Evolutionary conservation across 2,888 invertebrate species (phyloP), one percentile per base, ranked within the genome.

Genomic region (Drosophila monieri): DNA sequence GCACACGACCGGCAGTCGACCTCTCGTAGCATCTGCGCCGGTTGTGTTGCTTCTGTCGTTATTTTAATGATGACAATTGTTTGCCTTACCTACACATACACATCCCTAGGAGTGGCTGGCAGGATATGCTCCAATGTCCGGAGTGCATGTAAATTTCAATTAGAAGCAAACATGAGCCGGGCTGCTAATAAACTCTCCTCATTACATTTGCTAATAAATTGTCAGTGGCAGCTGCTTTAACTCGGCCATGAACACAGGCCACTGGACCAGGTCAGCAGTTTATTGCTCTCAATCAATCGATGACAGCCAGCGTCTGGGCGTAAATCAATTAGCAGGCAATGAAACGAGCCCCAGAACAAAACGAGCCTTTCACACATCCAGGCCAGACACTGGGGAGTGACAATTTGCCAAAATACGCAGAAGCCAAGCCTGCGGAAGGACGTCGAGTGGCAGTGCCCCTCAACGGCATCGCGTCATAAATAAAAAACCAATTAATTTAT

Each of bases 1-100:
- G 65, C 79, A 61, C 65, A 71, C 39, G 78, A 80, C 72, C 73
- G 48, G 25, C 32, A 41, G 41, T 37, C 18, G 55, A 44, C 48
- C 39, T 35, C n/a, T 27, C 23, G 32, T 6, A 18, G 30, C 47
- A 39, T 14, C 39, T 10, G 23, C 14, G 10, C 12, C 41, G 35
- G 14, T 23, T 48, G 12, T 46, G 21, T 30, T 18, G 49, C 57
- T 66, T 41, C 18, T 41, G 76, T 68, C 69, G 84, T 73, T 88
- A 68, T 84, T 88, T 85, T 84, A 88, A 84, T 85, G 86, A 84
- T 83, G 86, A 88, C 86, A 88, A 84, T 79, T 88, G 83, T 88
- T 84, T 84, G 68, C 73, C 54, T 85, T 77, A 48, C 80, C 69
- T 69, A 55, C 25, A 56, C 59, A 73, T 56, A 72, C 73, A 72